Evolutionary conservation across 2,113 vertebrate genomes (phyloP), one percentile per base, ranked within the genome.

Genomic region (Epinephelus fuscoguttatus): DNA sequence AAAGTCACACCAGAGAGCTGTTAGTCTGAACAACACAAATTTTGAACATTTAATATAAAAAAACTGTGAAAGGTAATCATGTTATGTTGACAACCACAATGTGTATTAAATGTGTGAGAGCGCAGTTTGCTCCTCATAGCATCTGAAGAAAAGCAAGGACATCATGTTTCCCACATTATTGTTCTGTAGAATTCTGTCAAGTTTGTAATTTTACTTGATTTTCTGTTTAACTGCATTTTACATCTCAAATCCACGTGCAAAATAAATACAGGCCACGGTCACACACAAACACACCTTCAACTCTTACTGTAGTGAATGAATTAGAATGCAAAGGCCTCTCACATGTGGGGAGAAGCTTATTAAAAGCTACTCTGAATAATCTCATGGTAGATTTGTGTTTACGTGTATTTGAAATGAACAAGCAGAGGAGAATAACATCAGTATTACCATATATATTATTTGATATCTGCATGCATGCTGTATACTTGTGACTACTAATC

Each of bases 381-480:
- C 25, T 63, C 30, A 52, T 50, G 1, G 5, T 61, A 19, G 53
- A 74, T 78, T 1, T 52, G 67, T 80, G n/a, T 85, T 80, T 78
- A 5, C 78, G 45, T 68, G 45, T 68, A 11, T 72, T 67, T 59
- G 42, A 80, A 84, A 80, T 78, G 12, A 74, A 15, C 14, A 70
- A 61, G 47, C 40, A 19, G 25, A 75, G 47, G 68, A 56, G 33
- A 89, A 70, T 18, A 40, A 6, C 63, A 68, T 37, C 23, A 10
- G 27, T 33, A 87, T 88, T 86, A 88, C 73, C 70, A 88, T 91
- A 69, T 37, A 88, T 80, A 23, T 86, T 50, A 57, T 86, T 55
- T 64, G 23, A 60, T 21, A 60, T 59, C 42, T 15, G 53, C 15
- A 33, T 57, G 30, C 70, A 59, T 37, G 19, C 63, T 55, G 45